Conservation (phyloP, 2,888 invertebrate genomes). For the Diarsia mendica region DNA sequence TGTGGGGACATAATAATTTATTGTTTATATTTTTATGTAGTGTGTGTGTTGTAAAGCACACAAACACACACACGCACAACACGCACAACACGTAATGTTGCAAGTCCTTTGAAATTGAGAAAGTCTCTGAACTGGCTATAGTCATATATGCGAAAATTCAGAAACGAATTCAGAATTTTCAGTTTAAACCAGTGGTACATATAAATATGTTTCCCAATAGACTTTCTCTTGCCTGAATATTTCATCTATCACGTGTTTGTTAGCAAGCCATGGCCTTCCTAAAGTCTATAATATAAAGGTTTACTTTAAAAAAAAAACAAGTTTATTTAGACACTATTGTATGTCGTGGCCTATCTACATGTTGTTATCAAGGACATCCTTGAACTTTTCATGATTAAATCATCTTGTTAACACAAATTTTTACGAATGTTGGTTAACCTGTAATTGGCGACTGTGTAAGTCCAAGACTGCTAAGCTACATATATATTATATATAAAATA, state of each 20-base stretch:
- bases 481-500: too few relatives aligned
- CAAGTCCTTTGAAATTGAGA: background rate
- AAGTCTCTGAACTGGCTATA: background rate
- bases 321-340: too few relatives aligned
- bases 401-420: too few relatives aligned
- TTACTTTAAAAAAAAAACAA: too few relatives aligned
- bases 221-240: background rate
- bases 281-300: too few relatives aligned
- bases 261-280: too few relatives aligned
- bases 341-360: background rate
- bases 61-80: background rate
- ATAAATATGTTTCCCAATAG: background rate
- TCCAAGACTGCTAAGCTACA: too few relatives aligned
- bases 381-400: background rate
- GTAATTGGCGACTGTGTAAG: too few relatives aligned
- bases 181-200: background rate
- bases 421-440: too few relatives aligned
- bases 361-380: background rate
- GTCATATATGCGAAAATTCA: background rate
- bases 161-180: background rate
- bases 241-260: background rate
- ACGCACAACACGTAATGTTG: background rate
- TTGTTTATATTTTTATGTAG: constrained; percentile 20
- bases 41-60: constrained; percentile 3
- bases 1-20: constrained; percentile 1